Evolutionary conservation across 2,113 vertebrate species (phyloP).

Genomic region (Cyanoramphus novaezelandiae): DNA sequence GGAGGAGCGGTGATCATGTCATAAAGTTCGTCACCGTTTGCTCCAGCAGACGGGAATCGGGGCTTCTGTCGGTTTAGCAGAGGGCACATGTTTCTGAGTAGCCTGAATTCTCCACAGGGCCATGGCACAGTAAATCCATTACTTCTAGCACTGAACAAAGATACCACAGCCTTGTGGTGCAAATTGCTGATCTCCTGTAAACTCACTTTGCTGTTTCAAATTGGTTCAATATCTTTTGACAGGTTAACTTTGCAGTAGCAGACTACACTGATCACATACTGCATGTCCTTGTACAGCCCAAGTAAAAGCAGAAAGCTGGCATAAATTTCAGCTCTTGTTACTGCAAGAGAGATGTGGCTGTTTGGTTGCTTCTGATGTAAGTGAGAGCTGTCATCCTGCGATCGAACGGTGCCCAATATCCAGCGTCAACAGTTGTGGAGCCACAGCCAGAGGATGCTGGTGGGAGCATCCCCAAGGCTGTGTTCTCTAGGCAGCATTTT

Average conservation of each 20-base stretch:
- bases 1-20: not conserved
- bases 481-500: not conserved
- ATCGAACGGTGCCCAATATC: rapidly evolving
- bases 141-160: slow-evolving; percentile 16
- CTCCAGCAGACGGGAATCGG: not conserved
- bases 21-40: not conserved
- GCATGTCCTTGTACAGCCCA: not conserved
- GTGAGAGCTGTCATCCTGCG: not conserved
- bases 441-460: not conserved
- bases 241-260: not conserved
- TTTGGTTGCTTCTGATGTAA: not conserved
- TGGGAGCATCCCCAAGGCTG: not conserved
- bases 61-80: not conserved
- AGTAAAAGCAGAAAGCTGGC: not conserved
- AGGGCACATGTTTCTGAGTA: not conserved
- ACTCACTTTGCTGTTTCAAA: not conserved
- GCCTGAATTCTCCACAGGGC: not conserved
- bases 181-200: not conserved
- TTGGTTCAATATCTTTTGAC: not conserved
- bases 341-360: not conserved
- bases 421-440: not conserved
- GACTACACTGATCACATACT: not conserved
- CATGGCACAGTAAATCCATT: slow-evolving; percentile 18
- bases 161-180: not conserved
- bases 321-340: not conserved